Base-by-base conservation (phyloP, 64 coral and sea anemone genomes). In the Platygyra sinensis region DNA sequence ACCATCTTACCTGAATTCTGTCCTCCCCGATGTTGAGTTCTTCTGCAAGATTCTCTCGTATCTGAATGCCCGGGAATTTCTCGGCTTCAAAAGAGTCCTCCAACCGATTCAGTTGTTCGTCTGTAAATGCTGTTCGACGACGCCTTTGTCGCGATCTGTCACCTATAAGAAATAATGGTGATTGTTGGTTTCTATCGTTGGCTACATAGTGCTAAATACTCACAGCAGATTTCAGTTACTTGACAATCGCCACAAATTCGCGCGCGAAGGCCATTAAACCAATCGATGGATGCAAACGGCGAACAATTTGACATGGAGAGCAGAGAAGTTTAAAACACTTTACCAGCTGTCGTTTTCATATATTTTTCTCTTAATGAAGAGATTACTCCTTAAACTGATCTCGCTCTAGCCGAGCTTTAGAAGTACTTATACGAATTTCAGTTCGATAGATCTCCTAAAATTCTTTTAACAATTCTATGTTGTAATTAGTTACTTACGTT, bases 41-140 rank as follows among this genome's bases (percentile, higher is more conserved):
- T 7, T 28, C 33, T 20, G 90, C 59, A 14, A 92, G 73, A 13
- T 77, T 22, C 2, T 92, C 82, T 18, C 90, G 55, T 42, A 77
- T 29, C 33, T 86, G 72, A 5, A 92, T 86, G 69, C 90, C 90
- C 33, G 82, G 82, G 25, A 86, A 92, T 55, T 38, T 62, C 16
- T 92, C 76, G 4, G 49, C 20, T 69, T 86, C 16, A 62, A 92
- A 92, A 19, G 32, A 15, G 15, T 77, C 72, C 60, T 92, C 90
- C 10, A 92, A 49, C 31, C 72, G 72, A 64, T 85, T 30, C 4
- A 92, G 90, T 27, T 92, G 90, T 36, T 86, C 72, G 29, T 77
- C 32, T 2, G 90, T 78, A 32, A 92, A 92, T 18, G 90, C 83
- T 71, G 82, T 92, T 72, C 90, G 75, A 10, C 84, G 60, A 13